A percentile compares a stretch with the other conserved stretches of the same genome.
These are phyloP conservation scores for Alligator mississippiensis DNA, from an alignment of 2,113 vertebrate species.

Conservation along the genomic window DNA sequence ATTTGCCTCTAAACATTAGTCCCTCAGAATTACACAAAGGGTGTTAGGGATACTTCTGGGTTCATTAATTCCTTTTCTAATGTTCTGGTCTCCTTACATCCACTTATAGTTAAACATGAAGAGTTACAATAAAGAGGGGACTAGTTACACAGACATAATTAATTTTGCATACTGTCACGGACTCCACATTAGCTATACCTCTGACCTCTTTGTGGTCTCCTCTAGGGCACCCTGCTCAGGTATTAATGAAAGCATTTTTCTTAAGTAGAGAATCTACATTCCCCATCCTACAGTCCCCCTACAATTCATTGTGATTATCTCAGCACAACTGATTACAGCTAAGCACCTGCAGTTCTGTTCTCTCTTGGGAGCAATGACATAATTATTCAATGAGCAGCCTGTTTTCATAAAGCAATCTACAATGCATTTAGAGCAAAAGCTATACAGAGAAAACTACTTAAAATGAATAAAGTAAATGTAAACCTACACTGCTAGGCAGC, in stretches of 20 bases:
- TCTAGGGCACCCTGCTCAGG: too few relatives aligned
- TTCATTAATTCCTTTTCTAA: background rate
- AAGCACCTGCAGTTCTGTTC: background rate
- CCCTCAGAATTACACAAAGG: background rate
- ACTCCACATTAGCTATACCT: too few relatives aligned
- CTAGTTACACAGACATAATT: background rate
- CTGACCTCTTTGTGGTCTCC: too few relatives aligned
- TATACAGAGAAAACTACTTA: background rate
- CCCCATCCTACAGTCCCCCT: background rate
- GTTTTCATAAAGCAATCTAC: background rate
- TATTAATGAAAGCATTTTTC: too few relatives aligned
- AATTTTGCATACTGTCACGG: too few relatives aligned
- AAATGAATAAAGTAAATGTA: background rate
- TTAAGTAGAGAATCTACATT: too few relatives aligned
- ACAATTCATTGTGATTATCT: background rate
- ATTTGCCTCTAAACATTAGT: background rate
- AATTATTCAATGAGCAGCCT: background rate
- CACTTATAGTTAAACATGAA: background rate
- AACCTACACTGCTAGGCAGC: background rate
- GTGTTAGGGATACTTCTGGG: background rate
- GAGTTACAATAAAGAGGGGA: background rate
- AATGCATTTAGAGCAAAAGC: background rate
- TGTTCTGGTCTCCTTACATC: background rate
- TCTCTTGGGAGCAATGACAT: background rate
- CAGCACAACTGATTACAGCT: background rate